Evolutionary conservation across 2,113 vertebrate species (phyloP).

Genomic region (Lepus americanus): DNA sequence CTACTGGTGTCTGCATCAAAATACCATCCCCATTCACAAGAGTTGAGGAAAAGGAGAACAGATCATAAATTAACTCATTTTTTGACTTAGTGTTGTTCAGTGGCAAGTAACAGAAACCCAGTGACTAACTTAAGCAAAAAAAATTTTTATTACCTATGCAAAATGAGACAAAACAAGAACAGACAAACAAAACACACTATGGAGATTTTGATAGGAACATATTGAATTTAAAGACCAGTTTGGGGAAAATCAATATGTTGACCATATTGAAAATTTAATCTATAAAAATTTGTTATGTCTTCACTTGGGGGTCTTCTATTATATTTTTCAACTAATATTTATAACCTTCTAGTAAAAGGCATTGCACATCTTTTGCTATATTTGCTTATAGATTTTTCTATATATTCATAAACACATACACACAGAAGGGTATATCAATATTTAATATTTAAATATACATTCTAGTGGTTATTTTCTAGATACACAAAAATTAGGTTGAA

Average conservation of each 20-base stretch:
- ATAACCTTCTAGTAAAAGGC: not conserved
- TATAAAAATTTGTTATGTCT: not conserved
- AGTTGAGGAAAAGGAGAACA: not conserved
- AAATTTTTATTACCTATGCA: not conserved
- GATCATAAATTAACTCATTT: not conserved
- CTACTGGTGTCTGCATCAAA: not conserved
- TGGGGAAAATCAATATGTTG: not conserved
- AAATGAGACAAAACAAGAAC: not conserved
- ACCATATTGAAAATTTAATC: not conserved
- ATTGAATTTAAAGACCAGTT: not conserved
- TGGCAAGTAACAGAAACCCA: not conserved
- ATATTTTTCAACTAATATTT: not conserved
- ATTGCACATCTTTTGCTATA: not conserved
- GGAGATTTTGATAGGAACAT: not conserved
- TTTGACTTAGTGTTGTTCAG: not conserved
- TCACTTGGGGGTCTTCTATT: not conserved
- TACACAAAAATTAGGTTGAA: constrained; percentile 13
- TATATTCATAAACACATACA: not conserved
- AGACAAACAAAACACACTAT: not conserved
- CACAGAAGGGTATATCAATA: not conserved
- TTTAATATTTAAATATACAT: not conserved
- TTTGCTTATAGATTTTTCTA: constrained; percentile 39
- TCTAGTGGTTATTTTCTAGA: not conserved
- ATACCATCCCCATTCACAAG: not conserved
- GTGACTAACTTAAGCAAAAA: not conserved